Conservation (phyloP, 2,797 vertebrate species). For the Chromis chromis region DNA sequence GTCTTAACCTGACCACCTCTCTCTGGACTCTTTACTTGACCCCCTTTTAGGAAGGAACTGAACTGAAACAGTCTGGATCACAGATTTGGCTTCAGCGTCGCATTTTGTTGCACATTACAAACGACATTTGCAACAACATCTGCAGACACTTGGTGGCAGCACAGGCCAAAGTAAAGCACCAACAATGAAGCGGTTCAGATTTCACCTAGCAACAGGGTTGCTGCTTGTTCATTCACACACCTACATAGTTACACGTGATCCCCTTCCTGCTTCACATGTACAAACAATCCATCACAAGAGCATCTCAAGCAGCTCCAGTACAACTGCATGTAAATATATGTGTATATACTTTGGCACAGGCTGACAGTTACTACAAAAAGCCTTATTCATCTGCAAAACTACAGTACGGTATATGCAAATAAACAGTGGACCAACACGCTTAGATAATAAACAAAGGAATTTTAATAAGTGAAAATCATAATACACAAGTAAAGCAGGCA, state of each 20-base stretch:
- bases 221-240: constrained; percentile 79
- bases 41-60: neutral
- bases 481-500: constrained; percentile 19
- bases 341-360: neutral
- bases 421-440: neutral
- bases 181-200: constrained; percentile 34
- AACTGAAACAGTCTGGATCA: neutral
- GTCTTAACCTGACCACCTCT: neutral
- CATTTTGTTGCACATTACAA: neutral
- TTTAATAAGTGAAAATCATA: constrained; percentile 17
- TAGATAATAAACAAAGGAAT: constrained; percentile 25
- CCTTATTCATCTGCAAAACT: neutral
- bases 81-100: neutral
- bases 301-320: constrained; percentile 24
- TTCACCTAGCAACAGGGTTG: constrained; percentile 79
- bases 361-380: neutral
- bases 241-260: constrained; percentile 74
- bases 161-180: constrained; percentile 39
- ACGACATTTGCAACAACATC: neutral
- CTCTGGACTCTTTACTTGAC: neutral
- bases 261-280: constrained; percentile 66
- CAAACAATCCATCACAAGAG: constrained; percentile 68
- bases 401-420: neutral
- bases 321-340: constrained; percentile 9
- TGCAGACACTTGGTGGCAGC: constrained; percentile 61